Evolutionary conservation across 2,113 vertebrate species (phyloP), one percentile per base, ranked within the genome.

Genomic region (Alethe castanea): DNA sequence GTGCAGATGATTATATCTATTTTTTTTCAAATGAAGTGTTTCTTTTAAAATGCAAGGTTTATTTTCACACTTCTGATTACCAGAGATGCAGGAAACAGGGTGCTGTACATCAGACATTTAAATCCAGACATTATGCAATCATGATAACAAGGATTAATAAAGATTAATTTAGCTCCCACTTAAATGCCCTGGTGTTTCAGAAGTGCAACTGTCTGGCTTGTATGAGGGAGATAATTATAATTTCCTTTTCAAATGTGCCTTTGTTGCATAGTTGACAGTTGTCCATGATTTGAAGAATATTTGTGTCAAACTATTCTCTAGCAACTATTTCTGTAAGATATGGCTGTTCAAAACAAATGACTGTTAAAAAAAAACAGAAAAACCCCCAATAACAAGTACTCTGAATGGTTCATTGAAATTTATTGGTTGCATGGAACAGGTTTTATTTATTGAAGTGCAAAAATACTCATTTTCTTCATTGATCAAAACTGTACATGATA

Each of bases 51-150:
- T 80, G 61, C 72, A 96, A 97, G 72, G 94, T 98, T 98, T 98
- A 98, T 98, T 98, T 98, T 98, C 97, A 95, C 98, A 98, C 90
- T 97, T 98, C 89, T 98, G 97, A 98, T 98, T 98, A 97, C 96
- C 90, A 81, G 87, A 96, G 92, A 96, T 97, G 96, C 93, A 97
- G 92, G 96, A 97, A 97, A 97, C 82, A 95, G 88, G 94, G 80
- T 56, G 64, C 84, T 50, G 13, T 91, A 94, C 80, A 95, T 97
- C 95, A 96, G 95, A 95, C 96, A 93, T 94, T 98, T 96, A 95
- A 87, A 92, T 95, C 90, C 96, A 98, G 95, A 97, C 97, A 96
- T 97, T 97, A 97, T 97, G 96, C 96, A 98, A 94, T 96, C 97
- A 94, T 65, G 92, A 88, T 95, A 96, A 97, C 93, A 96, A 96